Evolutionary conservation across 2,113 vertebrate species (phyloP).

Genomic region (Hydrolagus affinis): DNA sequence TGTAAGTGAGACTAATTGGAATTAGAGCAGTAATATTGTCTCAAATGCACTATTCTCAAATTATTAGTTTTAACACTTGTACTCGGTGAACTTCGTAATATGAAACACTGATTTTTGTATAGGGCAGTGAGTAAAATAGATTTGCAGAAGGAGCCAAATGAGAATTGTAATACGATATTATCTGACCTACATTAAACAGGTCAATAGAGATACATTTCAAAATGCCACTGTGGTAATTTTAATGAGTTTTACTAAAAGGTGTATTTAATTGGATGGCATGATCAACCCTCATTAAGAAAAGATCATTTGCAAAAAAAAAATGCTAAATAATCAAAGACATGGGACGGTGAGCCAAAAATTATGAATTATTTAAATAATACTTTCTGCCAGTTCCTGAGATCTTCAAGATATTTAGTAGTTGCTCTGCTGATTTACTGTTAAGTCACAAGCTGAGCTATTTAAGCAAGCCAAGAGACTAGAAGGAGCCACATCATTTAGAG

Average conservation of each 20-base stretch:
- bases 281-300: constrained; percentile 27
- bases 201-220: constrained; percentile 17
- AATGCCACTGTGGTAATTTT: constrained; percentile 22
- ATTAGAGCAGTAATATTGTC: neutral
- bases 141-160: constrained; percentile 5
- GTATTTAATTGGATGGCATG: constrained; percentile 17
- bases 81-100: neutral
- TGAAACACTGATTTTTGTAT: neutral
- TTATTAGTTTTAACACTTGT: constrained; percentile 9
- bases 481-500: neutral
- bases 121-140: neutral
- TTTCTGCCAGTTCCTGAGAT: neutral
- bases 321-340: neutral
- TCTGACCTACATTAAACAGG: constrained; percentile 27
- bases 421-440: neutral
- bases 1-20: constrained; percentile 15
- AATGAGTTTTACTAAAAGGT: constrained; percentile 23
- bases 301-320: constrained; percentile 30
- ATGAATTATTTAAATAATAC: constrained; percentile 11
- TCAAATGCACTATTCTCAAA: constrained; percentile 21
- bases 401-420: neutral
- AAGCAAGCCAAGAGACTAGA: neutral
- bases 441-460: neutral
- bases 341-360: neutral
- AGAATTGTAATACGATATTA: neutral